Conservation (phyloP, 1,140 invertebrate species). For the Drosophila neocordata region DNA sequence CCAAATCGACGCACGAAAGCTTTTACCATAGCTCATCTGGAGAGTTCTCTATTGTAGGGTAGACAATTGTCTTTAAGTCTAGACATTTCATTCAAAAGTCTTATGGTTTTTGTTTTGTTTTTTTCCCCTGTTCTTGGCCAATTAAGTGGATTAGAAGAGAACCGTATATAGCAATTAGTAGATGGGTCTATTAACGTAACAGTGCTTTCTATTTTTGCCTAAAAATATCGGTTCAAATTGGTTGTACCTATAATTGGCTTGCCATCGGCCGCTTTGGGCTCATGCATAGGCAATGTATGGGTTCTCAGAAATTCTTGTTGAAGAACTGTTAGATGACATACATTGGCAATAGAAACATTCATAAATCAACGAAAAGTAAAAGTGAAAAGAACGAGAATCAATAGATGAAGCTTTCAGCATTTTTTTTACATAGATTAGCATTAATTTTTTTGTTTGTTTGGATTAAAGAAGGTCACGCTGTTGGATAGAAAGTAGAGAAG, state of each 20-base stretch:
- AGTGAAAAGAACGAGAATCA: slow-evolving; percentile 46
- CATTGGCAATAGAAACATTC: slow-evolving; percentile 26
- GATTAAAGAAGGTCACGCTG: slow-evolving; percentile 42
- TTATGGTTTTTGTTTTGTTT: neutral
- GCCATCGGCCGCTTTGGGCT: slow-evolving; percentile 9
- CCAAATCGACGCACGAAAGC: neutral
- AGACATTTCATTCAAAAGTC: slow-evolving; percentile 12
- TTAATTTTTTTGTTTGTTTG: slow-evolving; percentile 47
- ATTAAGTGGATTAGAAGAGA: slow-evolving; percentile 10
- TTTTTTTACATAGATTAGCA: slow-evolving; percentile 36
- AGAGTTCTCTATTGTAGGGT: neutral
- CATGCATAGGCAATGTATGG: slow-evolving; percentile 53
- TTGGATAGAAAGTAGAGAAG: neutral
- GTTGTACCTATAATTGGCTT: slow-evolving; percentile 38
- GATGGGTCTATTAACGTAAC: slow-evolving; percentile 46
- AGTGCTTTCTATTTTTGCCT: slow-evolving; percentile 16
- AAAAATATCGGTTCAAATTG: slow-evolving; percentile 35
- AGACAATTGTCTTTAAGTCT: neutral
- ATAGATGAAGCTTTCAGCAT: slow-evolving; percentile 32
- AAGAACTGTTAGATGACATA: slow-evolving; percentile 56
- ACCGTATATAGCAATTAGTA: slow-evolving; percentile 22
- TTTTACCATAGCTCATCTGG: neutral
- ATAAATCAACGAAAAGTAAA: slow-evolving; percentile 60
- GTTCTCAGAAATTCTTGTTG: slow-evolving; percentile 30
- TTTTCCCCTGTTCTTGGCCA: neutral